Percentiles rank a stretch among this genome's conserved stretches.
phyloP scores from a whole-genome alignment of 2,888 invertebrate species.

The Serrognathus titanus region DNA sequence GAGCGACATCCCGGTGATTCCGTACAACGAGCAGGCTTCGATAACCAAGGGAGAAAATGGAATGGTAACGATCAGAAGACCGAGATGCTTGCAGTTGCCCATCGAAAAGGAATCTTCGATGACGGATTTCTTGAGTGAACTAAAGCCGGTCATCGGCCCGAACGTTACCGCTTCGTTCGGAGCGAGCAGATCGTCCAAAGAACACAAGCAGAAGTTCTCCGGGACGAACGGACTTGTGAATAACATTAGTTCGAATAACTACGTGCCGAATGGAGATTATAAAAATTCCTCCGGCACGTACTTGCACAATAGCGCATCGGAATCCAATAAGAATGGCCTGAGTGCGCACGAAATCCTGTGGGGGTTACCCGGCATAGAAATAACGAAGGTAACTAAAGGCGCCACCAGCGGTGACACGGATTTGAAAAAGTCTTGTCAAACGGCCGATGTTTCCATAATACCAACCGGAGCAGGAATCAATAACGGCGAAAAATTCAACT shows the following conservation, averaged over 20 bases:
- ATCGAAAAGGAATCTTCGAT: conserved; percentile 30
- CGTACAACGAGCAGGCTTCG: conserved; percentile 54
- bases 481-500: conserved; percentile 36
- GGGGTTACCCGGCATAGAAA: conserved; percentile 47
- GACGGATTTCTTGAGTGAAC: conserved; percentile 34
- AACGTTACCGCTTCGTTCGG: conserved; percentile 19
- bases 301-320: conserved; percentile 2
- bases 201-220: conserved; percentile 3
- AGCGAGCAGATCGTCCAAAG: background rate
- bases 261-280: conserved; percentile 8
- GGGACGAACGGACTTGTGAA: background rate
- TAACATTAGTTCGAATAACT: conserved; percentile 1
- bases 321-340: conserved; percentile 22
- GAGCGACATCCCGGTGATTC: conserved; percentile 27
- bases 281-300: conserved; percentile 4
- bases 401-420: conserved; percentile 31
- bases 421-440: conserved; percentile 37
- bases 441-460: conserved; percentile 48
- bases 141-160: conserved; percentile 37
- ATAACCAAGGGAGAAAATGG: conserved; percentile 71
- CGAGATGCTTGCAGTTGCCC: conserved; percentile 39
- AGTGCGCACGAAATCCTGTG: conserved; percentile 47
- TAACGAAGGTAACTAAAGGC: conserved; percentile 46
- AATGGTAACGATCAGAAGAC: conserved; percentile 82
- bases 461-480: conserved; percentile 36